Base-by-base conservation (phyloP, 2,888 invertebrate genomes). In the Eupithecia centaureata region DNA sequence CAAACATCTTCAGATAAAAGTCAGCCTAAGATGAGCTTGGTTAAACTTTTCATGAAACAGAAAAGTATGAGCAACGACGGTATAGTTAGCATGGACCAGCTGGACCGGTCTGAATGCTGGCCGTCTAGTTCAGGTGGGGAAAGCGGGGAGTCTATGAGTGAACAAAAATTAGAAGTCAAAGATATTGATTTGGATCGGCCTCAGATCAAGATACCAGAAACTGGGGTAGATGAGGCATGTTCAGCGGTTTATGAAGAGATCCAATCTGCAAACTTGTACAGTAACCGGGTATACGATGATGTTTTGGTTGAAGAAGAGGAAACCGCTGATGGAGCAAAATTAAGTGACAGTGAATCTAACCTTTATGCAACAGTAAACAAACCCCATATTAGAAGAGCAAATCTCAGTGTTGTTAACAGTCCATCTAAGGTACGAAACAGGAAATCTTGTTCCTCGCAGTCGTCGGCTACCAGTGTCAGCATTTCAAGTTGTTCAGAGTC, bases 41-140 rank as follows among this genome's bases (percentile, higher is more conserved):
- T 98, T 54, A 97, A 97, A 87, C 93, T 97, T 74, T 98, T 97
- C 83, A 97, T 98, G 94, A 97, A 97, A 86, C 97, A 97, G 84
- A 97, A 97, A 86, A 97, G 97, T 85, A 95, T 95, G 91, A 96
- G 97, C 75, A 95, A 95, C 65, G 97, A 97, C 85, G 95, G 95
- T 67, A 96, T 95, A 77, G 94, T 95, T 77, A 95, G 95, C 64
- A 95, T 96, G 93, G 97, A 97, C 85, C 96, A 97, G 75, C 95
- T 97, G 54, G 92, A 93, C 72, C 83, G 90, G 74, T 96, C 96
- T 1, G 96, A 97, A 77, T 96, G 96, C 82, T 97, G 97, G 97
- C 96, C 96, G 4, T 95, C 94, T 25, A 95, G 95, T 76, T 94
- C 94, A 66, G 95, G 95, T 71, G 95, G 95, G 52, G 94, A 94